Base-by-base conservation (phyloP, 2,888 invertebrate genomes). In the Odontocerum albicorne region DNA sequence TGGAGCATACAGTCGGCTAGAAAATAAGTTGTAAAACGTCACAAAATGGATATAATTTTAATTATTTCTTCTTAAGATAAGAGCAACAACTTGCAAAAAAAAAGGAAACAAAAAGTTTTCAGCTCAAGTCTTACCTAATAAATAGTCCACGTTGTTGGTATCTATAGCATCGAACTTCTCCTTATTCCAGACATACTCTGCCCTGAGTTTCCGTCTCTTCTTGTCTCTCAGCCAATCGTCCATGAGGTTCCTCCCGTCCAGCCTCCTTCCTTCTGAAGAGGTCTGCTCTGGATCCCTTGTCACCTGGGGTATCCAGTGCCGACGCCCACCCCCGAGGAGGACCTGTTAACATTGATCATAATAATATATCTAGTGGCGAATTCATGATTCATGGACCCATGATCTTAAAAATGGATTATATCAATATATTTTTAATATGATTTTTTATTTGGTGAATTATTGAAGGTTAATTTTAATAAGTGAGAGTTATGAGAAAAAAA, bases 151-250 rank as follows among this genome's bases (percentile, higher is more conserved):
- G 55, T 84, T 78, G 64, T 81, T 75, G 7, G 87, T 81, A 69
- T 89, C 85, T 57, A 88, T 72, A 64, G 81, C 82, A 51, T 86
- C 84, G 45, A 92, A 80, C 65, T 88, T 86, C 63, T 85, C 84
- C 67, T 81, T 85, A 61, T 85, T 85, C 75, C 86, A 85, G 15
- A 90, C 87, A 68, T 89, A 90, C 66, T 85, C 83, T 1, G 85
- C 85, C 62, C 83, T 74, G n/a, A 85, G 70, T 40, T 81, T 79
- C 54, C 84, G 74, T 60, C 84, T 78, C 64, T 86, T 87, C 73
- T 87, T 86, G 67, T 88, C 88, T 62, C 87, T 73, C 1, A 85
- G 79, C 90, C 90, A 90, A 68, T 88, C 88, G 69, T 90, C 86
- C 53, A 90, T 86, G 47, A 91, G 80, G 70, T 91, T 88, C 57